Evolutionary conservation across 2,113 vertebrate species (phyloP).

Genomic region (Scatophagus argus): DNA sequence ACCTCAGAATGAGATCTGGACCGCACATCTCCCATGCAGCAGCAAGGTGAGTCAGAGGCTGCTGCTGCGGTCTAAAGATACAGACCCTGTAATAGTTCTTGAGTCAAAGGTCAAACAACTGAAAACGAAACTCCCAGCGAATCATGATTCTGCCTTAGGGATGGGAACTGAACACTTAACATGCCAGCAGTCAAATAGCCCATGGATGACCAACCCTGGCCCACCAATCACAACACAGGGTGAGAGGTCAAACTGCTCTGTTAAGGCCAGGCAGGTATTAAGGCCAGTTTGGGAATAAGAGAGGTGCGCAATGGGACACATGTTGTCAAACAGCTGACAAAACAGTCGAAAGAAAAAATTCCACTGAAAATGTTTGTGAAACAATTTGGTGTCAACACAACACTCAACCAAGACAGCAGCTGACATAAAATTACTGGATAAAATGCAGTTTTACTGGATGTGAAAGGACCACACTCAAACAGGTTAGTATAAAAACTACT

Average conservation of each 20-base stretch:
- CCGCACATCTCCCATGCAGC: slow-evolving; percentile 30
- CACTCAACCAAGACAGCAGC: background rate
- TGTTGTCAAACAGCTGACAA: slow-evolving; percentile 57
- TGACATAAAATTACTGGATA: background rate
- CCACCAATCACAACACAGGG: slow-evolving; percentile 71
- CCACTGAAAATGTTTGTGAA: slow-evolving; percentile 13
- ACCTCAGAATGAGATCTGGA: slow-evolving; percentile 10
- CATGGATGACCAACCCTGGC: slow-evolving; percentile 62
- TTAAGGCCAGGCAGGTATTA: slow-evolving; percentile 58
- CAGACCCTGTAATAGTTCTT: slow-evolving; percentile 12
- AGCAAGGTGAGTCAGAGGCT: slow-evolving; percentile 47
- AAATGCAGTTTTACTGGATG: slow-evolving; percentile 9
- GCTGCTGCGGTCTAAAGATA: slow-evolving; percentile 9
- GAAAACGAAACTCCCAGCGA: slow-evolving; percentile 66
- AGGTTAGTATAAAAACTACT: slow-evolving; percentile 11
- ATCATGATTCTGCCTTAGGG: slow-evolving; percentile 63
- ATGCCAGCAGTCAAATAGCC: slow-evolving; percentile 70
- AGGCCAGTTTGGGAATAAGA: slow-evolving; percentile 38
- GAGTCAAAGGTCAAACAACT: slow-evolving; percentile 72
- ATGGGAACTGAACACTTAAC: slow-evolving; percentile 75
- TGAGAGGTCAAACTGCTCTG: slow-evolving; percentile 71
- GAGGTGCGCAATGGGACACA: slow-evolving; percentile 9
- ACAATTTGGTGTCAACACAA: background rate
- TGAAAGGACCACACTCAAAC: background rate
- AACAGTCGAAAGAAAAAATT: slow-evolving; percentile 34